These are phyloP conservation scores for Trichechus manatus DNA, from an alignment of 2,113 vertebrate species.

Conservation along the genomic window DNA sequence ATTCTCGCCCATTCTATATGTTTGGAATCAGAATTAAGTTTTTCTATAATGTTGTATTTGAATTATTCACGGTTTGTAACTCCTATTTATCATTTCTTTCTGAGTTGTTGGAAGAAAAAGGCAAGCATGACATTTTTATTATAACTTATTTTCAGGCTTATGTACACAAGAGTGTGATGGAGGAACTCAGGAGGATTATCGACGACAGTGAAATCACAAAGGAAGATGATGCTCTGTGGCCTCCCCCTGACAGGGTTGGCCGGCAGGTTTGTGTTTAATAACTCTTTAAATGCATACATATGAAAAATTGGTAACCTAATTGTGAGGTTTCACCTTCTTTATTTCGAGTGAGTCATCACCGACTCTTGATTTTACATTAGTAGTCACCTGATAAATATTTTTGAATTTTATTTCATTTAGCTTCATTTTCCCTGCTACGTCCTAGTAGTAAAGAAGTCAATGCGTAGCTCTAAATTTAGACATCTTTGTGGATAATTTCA, in stretches of 20 bases:
- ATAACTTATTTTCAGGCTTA: constrained; percentile 90
- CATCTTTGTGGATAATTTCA: neutral
- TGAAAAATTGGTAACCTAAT: neutral
- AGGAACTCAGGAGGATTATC: constrained; percentile 98
- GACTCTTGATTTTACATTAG: neutral
- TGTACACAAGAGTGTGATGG: constrained; percentile 99
- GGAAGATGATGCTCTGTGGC: constrained; percentile 98
- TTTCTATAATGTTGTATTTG: neutral
- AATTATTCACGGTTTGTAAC: constrained; percentile 15
- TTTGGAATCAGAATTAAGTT: constrained; percentile 49
- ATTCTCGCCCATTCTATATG: neutral
- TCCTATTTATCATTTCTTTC: neutral
- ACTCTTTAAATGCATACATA: neutral
- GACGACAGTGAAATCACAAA: constrained; percentile 99
- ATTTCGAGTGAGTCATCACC: neutral
- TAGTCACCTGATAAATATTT: neutral
- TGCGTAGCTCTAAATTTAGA: neutral
- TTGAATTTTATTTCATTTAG: neutral
- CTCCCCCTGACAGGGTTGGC: constrained; percentile 97
- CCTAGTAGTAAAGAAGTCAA: neutral
- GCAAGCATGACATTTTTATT: neutral
- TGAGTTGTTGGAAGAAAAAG: neutral
- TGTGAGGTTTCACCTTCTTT: neutral
- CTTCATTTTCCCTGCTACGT: neutral
- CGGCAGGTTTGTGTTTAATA: constrained; percentile 92